Evolutionary conservation across 1,140 invertebrate species (phyloP), one percentile per base, ranked within the genome.

Genomic region (Choristoneura fumiferana): DNA sequence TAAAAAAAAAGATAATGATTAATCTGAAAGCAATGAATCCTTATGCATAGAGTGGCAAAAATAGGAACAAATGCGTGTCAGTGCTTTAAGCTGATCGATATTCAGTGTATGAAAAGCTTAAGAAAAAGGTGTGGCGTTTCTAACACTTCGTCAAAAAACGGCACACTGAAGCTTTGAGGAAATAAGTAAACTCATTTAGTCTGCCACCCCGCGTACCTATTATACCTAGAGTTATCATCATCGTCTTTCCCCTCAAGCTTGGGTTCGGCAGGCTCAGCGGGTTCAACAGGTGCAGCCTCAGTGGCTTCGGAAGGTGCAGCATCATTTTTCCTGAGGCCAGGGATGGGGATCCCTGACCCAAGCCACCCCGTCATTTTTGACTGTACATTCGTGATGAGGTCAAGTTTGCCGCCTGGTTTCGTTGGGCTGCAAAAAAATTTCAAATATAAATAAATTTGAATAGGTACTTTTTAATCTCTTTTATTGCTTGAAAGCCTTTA

Each of bases 331-430:
- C 93, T 91, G 57, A 95, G 85, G 60, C 94, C 94, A 0, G 94
- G 93, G 62, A 94, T 94, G 3, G 91, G 92, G 57, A 94, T 92
- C 6, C 93, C 93, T 5, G 94, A 92, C 54, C 93, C 93, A 53
- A 95, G 84, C 95, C 95, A 96, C 8, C 94, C 94, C 6, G 92
- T 94, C 92, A 95, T 94, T 84, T 95, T 94, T 34, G 91, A 93
- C 86, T 96, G 96, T 35, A 96, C 95, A 71, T 95, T 95, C 59
- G 94, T 94, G 63, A 96, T 91, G 92, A 96, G 94, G 66, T 95
- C 94, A 69, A 95, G 73, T 63, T 93, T 94, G 80, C 95, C 94
- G 66, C 92, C 91, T 10, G 85, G 91, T 82, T 93, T 93, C 33
- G 92, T 93, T 14, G 93, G 93, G 69, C 94, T 94, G 89, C 54